Evolutionary conservation across 2,888 invertebrate genomes (phyloP), one percentile per base, ranked within the genome.

Genomic region (Seira ritae): DNA sequence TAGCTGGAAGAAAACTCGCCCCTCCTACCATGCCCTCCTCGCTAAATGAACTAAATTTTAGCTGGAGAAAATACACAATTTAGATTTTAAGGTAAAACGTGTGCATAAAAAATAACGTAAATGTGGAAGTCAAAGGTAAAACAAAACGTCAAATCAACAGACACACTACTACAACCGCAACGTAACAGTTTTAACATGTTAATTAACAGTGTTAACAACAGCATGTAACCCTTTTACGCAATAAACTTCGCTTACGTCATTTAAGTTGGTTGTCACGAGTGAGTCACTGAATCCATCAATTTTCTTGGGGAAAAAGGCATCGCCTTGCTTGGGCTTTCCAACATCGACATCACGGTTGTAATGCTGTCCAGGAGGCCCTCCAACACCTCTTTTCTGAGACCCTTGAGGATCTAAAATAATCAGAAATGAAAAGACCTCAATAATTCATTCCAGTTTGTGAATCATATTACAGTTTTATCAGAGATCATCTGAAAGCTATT

Each of bases 21-120:
- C 23, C 69, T 50, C 70, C 76, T 3, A 50, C 19, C 8, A 72
- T 71, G 4, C 66, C 66, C n/a, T 80, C 80, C 10, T 76, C 76
- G 8, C 67, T 20, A n/a, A 81, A 81, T 10, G 81, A 75, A n/a
- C 71, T 76, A 46, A 67, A 82, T 68, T 82, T 82, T 19, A 82
- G 66, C 81, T 82, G 60, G 23, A 37, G 8, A 31, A 31, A 55
- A 8, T 55, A 55, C 55, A 42, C 12, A 42, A 42, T n/a, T n/a
- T n/a, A n/a, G n/a, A n/a, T n/a, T n/a, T n/a, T n/a, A n/a, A n/a
- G n/a, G n/a, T n/a, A n/a, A n/a, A n/a, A n/a, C n/a, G n/a, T n/a
- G n/a, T n/a, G n/a, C n/a, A n/a, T n/a, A n/a, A n/a, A n/a, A n/a
- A n/a, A n/a, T n/a, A n/a, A n/a, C n/a, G n/a, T n/a, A n/a, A n/a